Conservation (phyloP, 2,113 vertebrate genomes). For the Gopherus evgoodei region DNA sequence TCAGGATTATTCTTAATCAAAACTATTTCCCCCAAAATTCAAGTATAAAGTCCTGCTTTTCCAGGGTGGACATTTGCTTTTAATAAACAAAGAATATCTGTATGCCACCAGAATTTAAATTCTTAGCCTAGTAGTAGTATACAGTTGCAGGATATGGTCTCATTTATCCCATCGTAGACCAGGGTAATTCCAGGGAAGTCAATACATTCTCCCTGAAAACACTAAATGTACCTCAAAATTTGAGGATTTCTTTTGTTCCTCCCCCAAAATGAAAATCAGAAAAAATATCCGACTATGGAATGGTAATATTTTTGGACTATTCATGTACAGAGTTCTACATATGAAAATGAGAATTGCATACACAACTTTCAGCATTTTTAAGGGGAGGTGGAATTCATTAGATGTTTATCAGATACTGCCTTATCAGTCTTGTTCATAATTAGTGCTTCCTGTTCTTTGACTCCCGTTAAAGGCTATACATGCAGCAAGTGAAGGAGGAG, state of each 20-base stretch:
- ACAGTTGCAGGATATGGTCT: slow-evolving; percentile 4
- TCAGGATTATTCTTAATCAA: neutral
- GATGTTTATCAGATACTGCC: neutral
- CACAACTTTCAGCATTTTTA: neutral
- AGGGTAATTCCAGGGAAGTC: neutral
- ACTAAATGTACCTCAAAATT: neutral
- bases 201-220: neutral
- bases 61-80: neutral
- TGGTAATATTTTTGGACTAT: neutral
- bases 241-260: neutral
- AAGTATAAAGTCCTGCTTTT: neutral
- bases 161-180: neutral
- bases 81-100: neutral
- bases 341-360: neutral
- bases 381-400: neutral
- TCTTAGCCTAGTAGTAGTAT: neutral
- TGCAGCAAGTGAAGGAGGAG: neutral
- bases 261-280: neutral
- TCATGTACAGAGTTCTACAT: neutral
- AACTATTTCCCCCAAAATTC: neutral
- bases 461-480: neutral
- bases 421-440: neutral
- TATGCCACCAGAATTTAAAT: neutral
- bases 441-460: neutral
- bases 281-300: neutral